Conservation (phyloP, 2,888 invertebrate species). For the Eupeodes latifasciatus region DNA sequence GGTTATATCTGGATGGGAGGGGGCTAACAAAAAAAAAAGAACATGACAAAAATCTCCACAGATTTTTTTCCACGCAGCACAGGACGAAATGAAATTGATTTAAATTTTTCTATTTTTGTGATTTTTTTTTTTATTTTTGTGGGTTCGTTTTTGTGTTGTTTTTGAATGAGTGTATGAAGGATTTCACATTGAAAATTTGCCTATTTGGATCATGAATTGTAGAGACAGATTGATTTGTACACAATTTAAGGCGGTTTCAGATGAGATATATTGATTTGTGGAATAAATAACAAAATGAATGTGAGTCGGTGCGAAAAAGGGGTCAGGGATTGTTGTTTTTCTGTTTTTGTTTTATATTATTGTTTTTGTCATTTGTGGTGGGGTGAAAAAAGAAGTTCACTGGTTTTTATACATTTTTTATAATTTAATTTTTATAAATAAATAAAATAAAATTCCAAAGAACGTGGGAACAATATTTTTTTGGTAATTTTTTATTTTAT, state of each 20-base stretch:
- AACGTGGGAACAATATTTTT: not conserved
- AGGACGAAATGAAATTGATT: slow-evolving; percentile 59
- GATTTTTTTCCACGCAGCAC: slow-evolving; percentile 7
- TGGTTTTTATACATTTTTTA: not conserved
- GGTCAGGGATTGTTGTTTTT: not conserved
- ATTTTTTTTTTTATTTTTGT: slow-evolving; percentile 6
- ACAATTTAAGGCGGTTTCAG: slow-evolving; percentile 63
- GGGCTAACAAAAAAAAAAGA: not conserved
- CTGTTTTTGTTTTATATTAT: not conserved
- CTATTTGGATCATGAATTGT: slow-evolving; percentile 56
- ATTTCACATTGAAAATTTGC: slow-evolving; percentile 67
- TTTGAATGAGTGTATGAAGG: not conserved
- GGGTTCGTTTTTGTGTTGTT: not conserved
- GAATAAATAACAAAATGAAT: slow-evolving; percentile 51
- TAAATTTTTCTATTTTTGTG: slow-evolving; percentile 40
- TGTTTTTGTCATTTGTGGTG: not conserved
- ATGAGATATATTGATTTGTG: slow-evolving; percentile 72
- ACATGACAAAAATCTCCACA: not conserved
- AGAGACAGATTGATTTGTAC: slow-evolving; percentile 65
- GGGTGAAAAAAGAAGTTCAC: not conserved
- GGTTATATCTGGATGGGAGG: not conserved
- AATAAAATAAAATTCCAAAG: slow-evolving; percentile 10
- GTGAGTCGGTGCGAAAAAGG: not conserved
- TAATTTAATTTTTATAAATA: not conserved
- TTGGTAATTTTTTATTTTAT: slow-evolving; percentile 16